A percentile compares a stretch with the other conserved stretches of the same genome.
phyloP scores from a whole-genome alignment of 2,888 invertebrate genomes.

The Adelognathus sp. region DNA sequence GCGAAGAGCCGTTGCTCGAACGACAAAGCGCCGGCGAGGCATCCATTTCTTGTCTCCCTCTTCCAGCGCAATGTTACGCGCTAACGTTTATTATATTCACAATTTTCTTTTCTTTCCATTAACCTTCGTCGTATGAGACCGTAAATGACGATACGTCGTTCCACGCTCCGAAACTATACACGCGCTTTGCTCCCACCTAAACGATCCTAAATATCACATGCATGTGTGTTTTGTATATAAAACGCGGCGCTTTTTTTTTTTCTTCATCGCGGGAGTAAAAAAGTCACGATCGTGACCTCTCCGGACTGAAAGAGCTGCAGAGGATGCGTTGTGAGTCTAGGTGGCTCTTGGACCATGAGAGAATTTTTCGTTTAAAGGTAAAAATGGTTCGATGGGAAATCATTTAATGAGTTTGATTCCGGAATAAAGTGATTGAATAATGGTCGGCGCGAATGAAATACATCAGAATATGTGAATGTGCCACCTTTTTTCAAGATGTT shows the following conservation, averaged over 20 bases:
- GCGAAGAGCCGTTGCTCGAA: neutral
- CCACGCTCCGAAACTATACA: neutral
- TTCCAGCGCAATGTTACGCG: neutral
- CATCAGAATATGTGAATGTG: too few relatives aligned
- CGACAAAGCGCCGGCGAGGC: neutral
- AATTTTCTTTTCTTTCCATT: neutral
- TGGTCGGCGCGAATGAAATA: too few relatives aligned
- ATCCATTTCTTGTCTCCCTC: neutral
- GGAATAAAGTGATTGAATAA: too few relatives aligned
- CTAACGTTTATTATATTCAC: neutral
- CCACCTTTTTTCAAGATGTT: too few relatives aligned
- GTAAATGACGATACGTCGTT: conserved; percentile 1
- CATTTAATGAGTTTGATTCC: too few relatives aligned
- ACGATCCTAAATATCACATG: neutral
- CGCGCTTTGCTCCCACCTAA: neutral
- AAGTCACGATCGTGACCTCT: too few relatives aligned
- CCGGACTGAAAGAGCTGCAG: too few relatives aligned
- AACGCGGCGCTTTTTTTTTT: conserved; percentile 1
- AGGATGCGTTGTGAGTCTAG: too few relatives aligned
- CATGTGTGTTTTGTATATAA: neutral
- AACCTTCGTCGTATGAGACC: neutral
- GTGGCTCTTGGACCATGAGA: too few relatives aligned
- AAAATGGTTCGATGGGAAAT: too few relatives aligned
- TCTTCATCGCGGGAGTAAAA: too few relatives aligned
- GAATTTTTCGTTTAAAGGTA: too few relatives aligned